Evolutionary conservation across 2,888 invertebrate genomes (phyloP).

Genomic region (Tetropium fuscum): DNA sequence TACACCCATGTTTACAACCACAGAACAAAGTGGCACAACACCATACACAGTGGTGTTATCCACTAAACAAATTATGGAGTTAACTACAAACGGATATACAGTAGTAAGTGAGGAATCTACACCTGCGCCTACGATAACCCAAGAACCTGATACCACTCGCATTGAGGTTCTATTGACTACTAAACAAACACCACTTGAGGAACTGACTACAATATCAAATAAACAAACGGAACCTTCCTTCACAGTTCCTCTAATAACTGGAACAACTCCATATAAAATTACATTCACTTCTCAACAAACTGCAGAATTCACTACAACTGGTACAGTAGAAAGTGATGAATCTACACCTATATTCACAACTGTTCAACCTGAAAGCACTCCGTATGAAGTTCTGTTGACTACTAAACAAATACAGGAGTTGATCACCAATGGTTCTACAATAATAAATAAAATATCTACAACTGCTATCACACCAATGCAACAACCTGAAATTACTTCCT

Average conservation of each 20-base stretch:
- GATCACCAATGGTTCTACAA: slow-evolving; percentile 25
- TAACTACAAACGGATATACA: slow-evolving; percentile 17
- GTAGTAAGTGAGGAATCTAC: slow-evolving; percentile 9
- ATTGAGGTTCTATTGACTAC: slow-evolving; percentile 12
- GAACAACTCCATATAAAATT: not conserved
- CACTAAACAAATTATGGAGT: slow-evolving; percentile 13
- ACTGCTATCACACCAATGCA: not conserved
- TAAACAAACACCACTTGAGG: slow-evolving; percentile 18
- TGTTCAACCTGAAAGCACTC: slow-evolving; percentile 16
- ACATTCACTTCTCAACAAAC: slow-evolving; percentile 5
- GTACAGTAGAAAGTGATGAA: not conserved
- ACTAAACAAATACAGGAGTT: slow-evolving; percentile 33
- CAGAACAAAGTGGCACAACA: too few species aligned
- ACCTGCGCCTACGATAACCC: not conserved
- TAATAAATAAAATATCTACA: slow-evolving; percentile 1
- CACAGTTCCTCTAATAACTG: not conserved
- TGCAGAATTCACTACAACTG: slow-evolving; percentile 8
- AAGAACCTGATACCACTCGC: slow-evolving; percentile 9
- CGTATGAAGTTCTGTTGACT: slow-evolving; percentile 34
- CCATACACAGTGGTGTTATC: slow-evolving; percentile 3
- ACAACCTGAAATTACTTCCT: not conserved
- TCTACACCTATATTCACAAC: not conserved
- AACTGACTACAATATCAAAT: slow-evolving; percentile 5
- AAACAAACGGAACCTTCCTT: not conserved
- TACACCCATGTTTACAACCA: not conserved